phyloP scores from a whole-genome alignment of 2,113 vertebrate genomes.

The Stigmatopora argus region DNA sequence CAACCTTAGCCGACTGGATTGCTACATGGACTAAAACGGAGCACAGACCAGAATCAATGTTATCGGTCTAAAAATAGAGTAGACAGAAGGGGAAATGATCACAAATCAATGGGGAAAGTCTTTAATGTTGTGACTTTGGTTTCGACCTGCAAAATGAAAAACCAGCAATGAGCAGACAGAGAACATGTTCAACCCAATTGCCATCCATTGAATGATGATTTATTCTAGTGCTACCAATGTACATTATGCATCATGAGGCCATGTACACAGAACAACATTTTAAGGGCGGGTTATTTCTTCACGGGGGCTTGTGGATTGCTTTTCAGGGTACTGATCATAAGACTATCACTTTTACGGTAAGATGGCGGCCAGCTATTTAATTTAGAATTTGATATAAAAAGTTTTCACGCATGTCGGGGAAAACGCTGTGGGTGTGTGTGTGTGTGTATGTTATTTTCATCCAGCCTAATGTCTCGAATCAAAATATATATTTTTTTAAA shows the following conservation, averaged over 20 bases:
- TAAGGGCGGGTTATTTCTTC: conserved; percentile 39
- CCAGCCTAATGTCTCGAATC: too few species aligned
- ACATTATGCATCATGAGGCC: conserved; percentile 67
- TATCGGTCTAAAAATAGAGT: conserved; percentile 5
- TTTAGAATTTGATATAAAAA: conserved; percentile 23
- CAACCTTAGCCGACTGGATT: neutral
- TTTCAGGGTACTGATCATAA: conserved; percentile 21
- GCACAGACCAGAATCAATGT: neutral
- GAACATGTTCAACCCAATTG: conserved; percentile 57
- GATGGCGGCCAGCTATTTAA: conserved; percentile 26
- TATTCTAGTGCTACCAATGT: conserved; percentile 68
- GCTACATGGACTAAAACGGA: neutral
- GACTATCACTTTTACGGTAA: conserved; percentile 9
- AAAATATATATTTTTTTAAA: too few species aligned
- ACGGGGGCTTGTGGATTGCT: conserved; percentile 52
- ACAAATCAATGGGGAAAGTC: conserved; percentile 55
- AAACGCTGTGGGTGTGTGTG: too few species aligned
- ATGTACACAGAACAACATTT: conserved; percentile 71
- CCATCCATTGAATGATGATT: conserved; percentile 65
- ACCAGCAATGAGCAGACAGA: conserved; percentile 58
- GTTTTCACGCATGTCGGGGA: too few species aligned
- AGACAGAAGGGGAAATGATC: conserved; percentile 12
- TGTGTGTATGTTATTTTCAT: too few species aligned
- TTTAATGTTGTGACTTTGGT: conserved; percentile 62
- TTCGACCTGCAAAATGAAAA: conserved; percentile 60